Evolutionary conservation across 2,888 invertebrate species (phyloP), one percentile per base, ranked within the genome.

Genomic region (Drosophila paranaensis): DNA sequence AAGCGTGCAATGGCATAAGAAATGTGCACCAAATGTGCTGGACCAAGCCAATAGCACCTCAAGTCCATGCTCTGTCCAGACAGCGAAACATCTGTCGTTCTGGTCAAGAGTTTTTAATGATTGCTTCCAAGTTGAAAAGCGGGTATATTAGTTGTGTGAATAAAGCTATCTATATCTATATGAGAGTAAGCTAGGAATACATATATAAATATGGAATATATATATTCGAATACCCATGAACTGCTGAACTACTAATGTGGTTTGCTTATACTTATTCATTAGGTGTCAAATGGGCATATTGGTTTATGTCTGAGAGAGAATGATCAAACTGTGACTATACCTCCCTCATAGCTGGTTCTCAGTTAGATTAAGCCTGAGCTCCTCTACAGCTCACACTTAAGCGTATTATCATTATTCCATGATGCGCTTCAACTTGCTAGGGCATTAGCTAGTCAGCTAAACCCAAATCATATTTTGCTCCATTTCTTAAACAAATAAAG

Each of bases 1-100:
- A 88, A 84, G 83, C 83, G 82, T 84, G 86, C 80, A 84, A 82
- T 74, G 70, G 85, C 90, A 80, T 73, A 74, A 81, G 74, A 79
- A 54, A 48, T 50, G 16, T 39, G 25, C 57, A 50, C 30, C 20
- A 20, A 20, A 20, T 20, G 20, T 20, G 37, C 56, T 46, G 62
- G 45, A 60, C 42, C 54, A 77, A 46, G 25, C 37, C 37, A 37
- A 37, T 2, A 2, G 40, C 25, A 40, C n/a, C 27, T 8, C 2
- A 27, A 40, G 37, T 35, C 50, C 35, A 8, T 3, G 13, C 20
- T 13, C 13, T 11, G 13, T 13, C 20, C 20, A 48, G 13, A 46
- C 46, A 53, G 6, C 13, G 43, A 54, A 46, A 53, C 77, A 79
- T 62, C 77, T 77, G 79, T 54, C 74, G 16, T 51, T 63, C 35